A percentile compares a stretch with the other conserved stretches of the same genome.
Conservation (phyloP, 2,113 vertebrate genomes). For the Vulpes vulpes region DNA sequence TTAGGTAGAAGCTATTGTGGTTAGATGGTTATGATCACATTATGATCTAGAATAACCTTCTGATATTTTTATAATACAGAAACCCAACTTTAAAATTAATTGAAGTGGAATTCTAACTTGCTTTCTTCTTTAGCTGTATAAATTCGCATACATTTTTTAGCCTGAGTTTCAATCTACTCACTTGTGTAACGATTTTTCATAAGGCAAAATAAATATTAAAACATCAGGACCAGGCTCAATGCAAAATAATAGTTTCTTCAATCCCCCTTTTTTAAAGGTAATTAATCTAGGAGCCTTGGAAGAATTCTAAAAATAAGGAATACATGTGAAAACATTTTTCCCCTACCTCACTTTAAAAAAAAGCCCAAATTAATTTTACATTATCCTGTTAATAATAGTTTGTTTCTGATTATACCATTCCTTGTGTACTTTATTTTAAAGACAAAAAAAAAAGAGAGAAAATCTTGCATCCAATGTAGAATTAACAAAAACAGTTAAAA, state of each 20-base stretch:
- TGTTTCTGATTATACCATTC: background rate
- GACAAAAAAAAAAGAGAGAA: background rate
- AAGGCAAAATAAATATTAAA: constrained; percentile 52
- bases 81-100: constrained; percentile 20
- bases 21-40: background rate
- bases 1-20: background rate
- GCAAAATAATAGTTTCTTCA: constrained; percentile 39
- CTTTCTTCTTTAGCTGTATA: background rate
- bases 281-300: constrained; percentile 21
- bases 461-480: background rate
- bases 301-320: background rate
- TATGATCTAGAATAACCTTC: background rate
- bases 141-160: constrained; percentile 3
- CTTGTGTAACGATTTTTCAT: constrained; percentile 24
- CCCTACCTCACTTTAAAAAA: background rate
- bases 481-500: background rate
- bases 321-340: background rate
- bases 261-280: background rate
- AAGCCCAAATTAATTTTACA: background rate
- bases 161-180: background rate
- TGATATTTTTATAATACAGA: background rate
- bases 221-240: background rate
- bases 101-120: background rate
- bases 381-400: constrained; percentile 41
- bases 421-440: background rate